Base-by-base conservation (phyloP, 2,888 invertebrate genomes). In the Thalpophila matura region DNA sequence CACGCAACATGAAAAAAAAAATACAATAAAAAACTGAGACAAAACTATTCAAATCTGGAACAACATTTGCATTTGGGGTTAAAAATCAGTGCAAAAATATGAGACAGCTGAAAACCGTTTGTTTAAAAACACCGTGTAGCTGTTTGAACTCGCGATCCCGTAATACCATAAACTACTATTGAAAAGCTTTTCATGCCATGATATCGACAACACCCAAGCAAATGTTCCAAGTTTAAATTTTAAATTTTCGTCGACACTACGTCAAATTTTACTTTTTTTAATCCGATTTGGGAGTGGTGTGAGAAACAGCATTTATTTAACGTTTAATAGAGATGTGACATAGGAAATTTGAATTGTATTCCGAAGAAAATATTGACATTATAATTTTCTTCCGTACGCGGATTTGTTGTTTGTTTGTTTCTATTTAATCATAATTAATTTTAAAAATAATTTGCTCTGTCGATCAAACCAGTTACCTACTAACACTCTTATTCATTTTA, bases 211-310 rank as follows among this genome's bases (percentile, higher is more conserved):
- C 73, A 71, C 73, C 62, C 58, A 53, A 64, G 60, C 65, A 61
- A 64, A 55, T 68, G 75, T 74, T 53, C 80, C 80, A 82, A 84
- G 86, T 88, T 86, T 76, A 85, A 87, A 86, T 87, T 87, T 80
- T 67, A 75, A 71, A 82, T 83, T 79, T n/a, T 82, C 72, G 73
- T 77, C 70, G 73, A 74, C 84, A 80, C 77, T 77, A 37, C 22
- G 35, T 57, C 29, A 58, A 46, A 16, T 31, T 10, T 31, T 46
- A n/a, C n/a, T 22, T 58, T 43, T 50, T 45, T 49, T 18, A 64
- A 31, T 63, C 10, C 6, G 24, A 22, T 31, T 35, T 31, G 12
- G 16, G 6, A 61, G 33, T 6, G 1, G 5, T 26, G n/a, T 24
- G 5, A 14, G 18, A n/a, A 5, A 22, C 1, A 12, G 35, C 3